phyloP scores from a whole-genome alignment of 2,113 vertebrate species.

The Vombatus ursinus region DNA sequence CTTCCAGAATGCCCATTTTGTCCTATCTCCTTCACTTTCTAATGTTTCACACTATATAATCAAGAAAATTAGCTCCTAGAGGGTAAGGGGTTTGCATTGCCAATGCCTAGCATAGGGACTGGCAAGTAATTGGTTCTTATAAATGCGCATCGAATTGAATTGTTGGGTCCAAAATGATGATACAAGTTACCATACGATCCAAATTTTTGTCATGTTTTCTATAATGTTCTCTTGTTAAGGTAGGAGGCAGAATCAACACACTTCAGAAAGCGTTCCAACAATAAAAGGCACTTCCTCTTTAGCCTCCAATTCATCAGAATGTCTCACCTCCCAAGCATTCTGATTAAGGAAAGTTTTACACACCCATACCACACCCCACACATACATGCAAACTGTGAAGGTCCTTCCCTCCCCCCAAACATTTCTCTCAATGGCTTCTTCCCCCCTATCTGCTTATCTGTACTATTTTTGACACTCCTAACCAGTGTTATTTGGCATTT shows the following conservation, averaged over 20 bases:
- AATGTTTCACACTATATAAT: not conserved
- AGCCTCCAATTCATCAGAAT: conserved; percentile 40
- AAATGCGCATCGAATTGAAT: not conserved
- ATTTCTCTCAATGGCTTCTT: conserved; percentile 17
- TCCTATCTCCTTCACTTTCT: not conserved
- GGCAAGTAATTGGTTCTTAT: not conserved
- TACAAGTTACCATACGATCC: not conserved
- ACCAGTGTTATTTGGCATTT: conserved; percentile 63
- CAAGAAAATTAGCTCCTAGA: not conserved
- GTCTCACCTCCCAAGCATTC: conserved; percentile 34
- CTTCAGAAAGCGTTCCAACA: not conserved
- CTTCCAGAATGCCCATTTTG: not conserved
- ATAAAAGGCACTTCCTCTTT: not conserved
- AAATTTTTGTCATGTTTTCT: not conserved
- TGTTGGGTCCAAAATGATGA: not conserved
- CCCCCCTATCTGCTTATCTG: conserved; percentile 40
- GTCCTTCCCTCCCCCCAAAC: not conserved
- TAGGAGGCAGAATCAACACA: not conserved
- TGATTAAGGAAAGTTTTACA: conserved; percentile 37
- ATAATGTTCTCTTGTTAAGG: not conserved
- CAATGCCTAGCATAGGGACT: not conserved
- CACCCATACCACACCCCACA: too few relatives aligned
- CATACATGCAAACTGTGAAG: not conserved
- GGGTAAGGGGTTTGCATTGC: not conserved
- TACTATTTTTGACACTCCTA: conserved; percentile 53